Conservation (phyloP, 2,888 invertebrate genomes). For the Drosophila neotestacea region DNA sequence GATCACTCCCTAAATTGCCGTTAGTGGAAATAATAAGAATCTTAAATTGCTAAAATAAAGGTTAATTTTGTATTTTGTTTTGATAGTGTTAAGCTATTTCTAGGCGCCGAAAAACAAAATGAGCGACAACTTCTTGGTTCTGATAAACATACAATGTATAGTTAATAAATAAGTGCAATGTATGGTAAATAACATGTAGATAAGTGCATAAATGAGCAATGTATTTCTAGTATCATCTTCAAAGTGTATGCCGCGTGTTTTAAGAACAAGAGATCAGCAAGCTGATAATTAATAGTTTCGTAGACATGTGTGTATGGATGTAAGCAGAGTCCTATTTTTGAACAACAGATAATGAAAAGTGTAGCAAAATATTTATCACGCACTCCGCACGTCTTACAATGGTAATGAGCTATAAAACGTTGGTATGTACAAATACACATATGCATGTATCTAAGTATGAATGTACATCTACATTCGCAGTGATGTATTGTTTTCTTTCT, state of each 20-base stretch:
- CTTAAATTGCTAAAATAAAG: no score
- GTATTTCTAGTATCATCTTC: conserved; percentile 20
- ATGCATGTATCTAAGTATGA: conserved; percentile 9
- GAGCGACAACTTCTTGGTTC: neutral
- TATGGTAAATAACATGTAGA: no score
- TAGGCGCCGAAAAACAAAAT: neutral
- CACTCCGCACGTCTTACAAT: conserved; percentile 76
- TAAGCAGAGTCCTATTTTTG: conserved; percentile 24
- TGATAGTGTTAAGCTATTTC: no score
- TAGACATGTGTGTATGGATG: neutral
- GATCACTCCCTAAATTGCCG: no score
- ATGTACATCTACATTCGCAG: conserved; percentile 10
- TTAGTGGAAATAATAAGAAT: no score
- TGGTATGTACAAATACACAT: conserved; percentile 27
- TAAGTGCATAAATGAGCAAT: conserved; percentile 47
- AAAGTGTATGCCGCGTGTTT: conserved; percentile 47
- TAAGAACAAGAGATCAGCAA: conserved; percentile 39
- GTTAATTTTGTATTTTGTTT: no score
- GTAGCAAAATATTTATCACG: conserved; percentile 81
- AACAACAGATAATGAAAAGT: conserved; percentile 57
- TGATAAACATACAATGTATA: no score
- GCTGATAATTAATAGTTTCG: conserved; percentile 24
- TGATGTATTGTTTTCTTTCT: conserved; percentile 57
- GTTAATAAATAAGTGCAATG: no score
- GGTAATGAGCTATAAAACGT: conserved; percentile 79